phyloP scores from a whole-genome alignment of 2,888 invertebrate genomes.

The Lasioglossum oenotherae region DNA sequence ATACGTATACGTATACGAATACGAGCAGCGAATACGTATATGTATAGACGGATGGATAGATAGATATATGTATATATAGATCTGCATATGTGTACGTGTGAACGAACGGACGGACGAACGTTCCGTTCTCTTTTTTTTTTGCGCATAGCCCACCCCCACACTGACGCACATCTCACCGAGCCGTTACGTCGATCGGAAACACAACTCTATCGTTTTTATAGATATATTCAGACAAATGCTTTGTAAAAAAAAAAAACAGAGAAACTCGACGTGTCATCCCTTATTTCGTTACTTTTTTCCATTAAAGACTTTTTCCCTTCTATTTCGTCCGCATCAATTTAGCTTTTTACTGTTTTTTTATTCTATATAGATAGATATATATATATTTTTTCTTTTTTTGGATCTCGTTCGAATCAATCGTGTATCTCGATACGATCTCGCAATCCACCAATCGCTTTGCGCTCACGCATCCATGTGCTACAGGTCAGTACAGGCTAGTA shows the following conservation, averaged over 20 bases:
- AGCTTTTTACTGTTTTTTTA: constrained; percentile 22
- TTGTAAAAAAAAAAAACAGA: constrained; percentile 42
- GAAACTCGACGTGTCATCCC: constrained; percentile 72
- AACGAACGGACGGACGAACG: not conserved
- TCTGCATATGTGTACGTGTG: not conserved
- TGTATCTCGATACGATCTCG: constrained; percentile 74
- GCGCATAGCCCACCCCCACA: constrained; percentile 64
- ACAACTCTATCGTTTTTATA: constrained; percentile 42
- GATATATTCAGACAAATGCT: constrained; percentile 51
- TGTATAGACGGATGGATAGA: not conserved
- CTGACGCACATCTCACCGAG: constrained; percentile 81
- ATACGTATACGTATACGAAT: not conserved
- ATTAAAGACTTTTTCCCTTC: constrained; percentile 47
- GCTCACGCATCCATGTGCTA: constrained; percentile 84
- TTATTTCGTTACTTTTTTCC: constrained; percentile 45
- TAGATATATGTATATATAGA: not conserved
- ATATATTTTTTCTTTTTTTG: not conserved
- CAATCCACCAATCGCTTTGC: constrained; percentile 82
- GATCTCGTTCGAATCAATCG: constrained; percentile 58
- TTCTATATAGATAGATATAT: not conserved
- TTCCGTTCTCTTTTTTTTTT: not conserved
- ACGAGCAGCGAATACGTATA: not conserved
- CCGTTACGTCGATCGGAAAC: constrained; percentile 51
- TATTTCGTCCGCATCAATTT: constrained; percentile 47
- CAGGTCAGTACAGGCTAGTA: constrained; percentile 85